A percentile compares a stretch with the other conserved stretches of the same genome.
phyloP scores from a whole-genome alignment of 1,140 invertebrate species.

The Hyles vespertilio region DNA sequence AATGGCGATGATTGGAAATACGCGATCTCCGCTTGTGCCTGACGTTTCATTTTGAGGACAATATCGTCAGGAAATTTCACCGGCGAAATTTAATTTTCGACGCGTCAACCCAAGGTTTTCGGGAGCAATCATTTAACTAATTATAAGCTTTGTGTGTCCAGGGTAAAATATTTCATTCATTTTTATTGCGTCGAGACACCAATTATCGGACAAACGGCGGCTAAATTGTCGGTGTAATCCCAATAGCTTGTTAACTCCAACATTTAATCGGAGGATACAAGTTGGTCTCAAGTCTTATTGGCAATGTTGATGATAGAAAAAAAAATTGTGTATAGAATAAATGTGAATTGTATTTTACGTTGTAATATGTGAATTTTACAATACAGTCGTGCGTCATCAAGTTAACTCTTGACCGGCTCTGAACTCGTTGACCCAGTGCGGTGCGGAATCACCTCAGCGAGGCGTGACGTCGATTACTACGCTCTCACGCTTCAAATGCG shows the following conservation, averaged over 20 bases:
- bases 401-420: conserved; percentile 22
- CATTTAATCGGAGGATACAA: too few relatives aligned
- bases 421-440: conserved; percentile 37
- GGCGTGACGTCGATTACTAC: conserved; percentile 21
- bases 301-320: too few relatives aligned
- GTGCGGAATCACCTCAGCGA: conserved; percentile 26
- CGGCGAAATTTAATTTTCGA: conserved; percentile 19
- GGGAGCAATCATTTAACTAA: not conserved
- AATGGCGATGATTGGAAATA: conserved; percentile 16
- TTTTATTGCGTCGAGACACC: too few relatives aligned
- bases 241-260: too few relatives aligned
- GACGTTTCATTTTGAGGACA: conserved; percentile 28
- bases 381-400: conserved; percentile 10
- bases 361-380: not conserved
- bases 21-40: conserved; percentile 14
- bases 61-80: conserved; percentile 19
- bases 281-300: too few relatives aligned
- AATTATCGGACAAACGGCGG: too few relatives aligned
- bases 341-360: too few relatives aligned
- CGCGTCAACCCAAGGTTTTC: conserved; percentile 9
- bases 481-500: conserved; percentile 26
- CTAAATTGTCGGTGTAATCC: too few relatives aligned
- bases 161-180: too few relatives aligned
- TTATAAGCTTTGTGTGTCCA: too few relatives aligned
- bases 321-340: too few relatives aligned